Evolutionary conservation across 1,140 invertebrate species (phyloP).

Genomic region (Protaetia brevitarsis): DNA sequence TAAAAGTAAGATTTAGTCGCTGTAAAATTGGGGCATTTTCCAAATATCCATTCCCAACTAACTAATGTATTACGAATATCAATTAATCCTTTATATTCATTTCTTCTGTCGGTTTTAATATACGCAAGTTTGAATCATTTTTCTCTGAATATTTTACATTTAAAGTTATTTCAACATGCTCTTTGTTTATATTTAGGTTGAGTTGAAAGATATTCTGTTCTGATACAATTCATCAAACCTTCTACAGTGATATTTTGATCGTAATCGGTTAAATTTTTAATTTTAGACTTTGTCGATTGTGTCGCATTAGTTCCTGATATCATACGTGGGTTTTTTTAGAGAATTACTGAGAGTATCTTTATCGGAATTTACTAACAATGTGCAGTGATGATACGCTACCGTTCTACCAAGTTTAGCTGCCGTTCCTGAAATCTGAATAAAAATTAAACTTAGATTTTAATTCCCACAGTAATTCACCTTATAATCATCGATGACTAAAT

Average conservation of each 20-base stretch:
- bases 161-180: neutral
- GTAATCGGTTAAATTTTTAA: slow-evolving; percentile 63
- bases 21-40: slow-evolving; percentile 79
- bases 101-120: slow-evolving; percentile 25
- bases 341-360: slow-evolving; percentile 64
- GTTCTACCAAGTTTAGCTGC: slow-evolving; percentile 82
- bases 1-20: slow-evolving; percentile 32
- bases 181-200: neutral
- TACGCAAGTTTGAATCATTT: neutral
- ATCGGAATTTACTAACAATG: slow-evolving; percentile 80
- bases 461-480: slow-evolving; percentile 62
- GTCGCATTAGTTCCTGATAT: slow-evolving; percentile 77
- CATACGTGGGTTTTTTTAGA: slow-evolving; percentile 54
- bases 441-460: neutral
- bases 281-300: slow-evolving; percentile 68
- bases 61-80: slow-evolving; percentile 61
- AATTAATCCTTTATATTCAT: slow-evolving; percentile 57
- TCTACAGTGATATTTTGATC: slow-evolving; percentile 25
- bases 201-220: slow-evolving; percentile 1
- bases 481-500: slow-evolving; percentile 75
- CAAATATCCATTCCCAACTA: slow-evolving; percentile 83
- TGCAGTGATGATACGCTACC: slow-evolving; percentile 92
- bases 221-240: slow-evolving; percentile 16
- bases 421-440: slow-evolving; percentile 80
- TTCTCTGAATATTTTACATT: neutral